Base-by-base conservation (phyloP, 2,888 invertebrate genomes). In the Catocala nupta region DNA sequence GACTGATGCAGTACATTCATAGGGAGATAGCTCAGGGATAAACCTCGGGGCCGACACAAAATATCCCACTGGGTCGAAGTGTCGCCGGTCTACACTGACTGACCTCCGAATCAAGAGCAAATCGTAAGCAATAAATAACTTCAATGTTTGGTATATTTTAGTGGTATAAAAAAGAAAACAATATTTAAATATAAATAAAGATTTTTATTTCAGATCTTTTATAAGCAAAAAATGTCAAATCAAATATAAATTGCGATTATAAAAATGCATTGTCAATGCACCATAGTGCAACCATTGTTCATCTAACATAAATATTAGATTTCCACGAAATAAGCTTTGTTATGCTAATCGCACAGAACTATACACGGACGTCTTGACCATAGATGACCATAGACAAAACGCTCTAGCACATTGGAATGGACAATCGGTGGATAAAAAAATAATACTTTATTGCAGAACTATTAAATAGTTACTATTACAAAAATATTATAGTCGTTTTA, bases 171-270 rank as follows among this genome's bases (percentile, higher is more conserved):
- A 33, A 34, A 34, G 0, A 47, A 48, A n/a, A 69, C 51, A 76
- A 70, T 64, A 62, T 10, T 64, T 55, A 47, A 51, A 63, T 69
- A 78, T 71, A 68, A 71, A 75, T 76, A 73, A 76, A 77, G 77
- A 78, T 80, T 81, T 82, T 88, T 86, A 87, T 85, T 89, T 91
- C 90, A 91, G 91, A 92, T 92, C 89, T 81, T 83, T 81, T 73
- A 81, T 84, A 82, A 86, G 78, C 83, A 84, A 83, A 83, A 71
- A 75, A 73, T 78, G 69, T 75, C 75, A 75, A 64, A 70, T 73
- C 67, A 73, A 75, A 77, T 78, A 55, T 49, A 78, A 65, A 72
- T 70, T 79, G 81, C 73, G 71, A 83, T 52, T 79, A 80, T 70
- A 85, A 84, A 89, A 91, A 90, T 92, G 92, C 91, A 85, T 86